Evolutionary conservation across 2,888 invertebrate genomes (phyloP).

Genomic region (Dioctria rufipes): DNA sequence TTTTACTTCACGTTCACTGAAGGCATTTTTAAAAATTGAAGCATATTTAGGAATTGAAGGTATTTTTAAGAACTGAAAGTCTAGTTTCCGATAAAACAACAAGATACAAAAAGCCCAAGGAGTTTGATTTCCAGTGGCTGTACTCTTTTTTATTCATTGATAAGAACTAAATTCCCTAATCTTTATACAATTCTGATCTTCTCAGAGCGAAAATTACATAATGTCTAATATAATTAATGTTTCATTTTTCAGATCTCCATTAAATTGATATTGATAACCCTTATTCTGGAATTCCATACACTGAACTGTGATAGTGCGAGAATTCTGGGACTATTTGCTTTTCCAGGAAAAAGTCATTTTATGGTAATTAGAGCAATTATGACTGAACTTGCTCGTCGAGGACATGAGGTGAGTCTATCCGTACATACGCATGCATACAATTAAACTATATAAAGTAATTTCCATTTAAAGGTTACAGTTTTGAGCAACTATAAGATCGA

Average conservation of each 20-base stretch:
- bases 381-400: slow-evolving; percentile 70
- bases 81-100: too few relatives aligned
- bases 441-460: slow-evolving; percentile 43
- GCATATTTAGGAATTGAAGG: too few relatives aligned
- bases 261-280: not conserved
- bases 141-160: too few relatives aligned
- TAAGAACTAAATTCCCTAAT: too few relatives aligned
- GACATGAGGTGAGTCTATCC: slow-evolving; percentile 69
- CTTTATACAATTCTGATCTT: too few relatives aligned
- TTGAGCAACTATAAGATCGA: slow-evolving; percentile 67
- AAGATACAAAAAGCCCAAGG: too few relatives aligned
- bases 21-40: too few relatives aligned
- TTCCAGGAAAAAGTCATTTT: slow-evolving; percentile 69
- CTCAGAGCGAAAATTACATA: too few relatives aligned
- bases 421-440: not conserved
- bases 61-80: too few relatives aligned
- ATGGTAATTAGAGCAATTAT: slow-evolving; percentile 71
- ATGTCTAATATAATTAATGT: not conserved
- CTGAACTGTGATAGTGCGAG: slow-evolving; percentile 60
- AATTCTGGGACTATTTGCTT: slow-evolving; percentile 68
- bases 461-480: slow-evolving; percentile 65
- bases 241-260: not conserved
- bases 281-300: not conserved
- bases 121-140: too few relatives aligned
- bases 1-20: too few relatives aligned